Percentiles rank a stretch among this genome's conserved stretches.
Conservation (phyloP, 2,888 invertebrate species). For the Leptodirus hochenwartii region DNA sequence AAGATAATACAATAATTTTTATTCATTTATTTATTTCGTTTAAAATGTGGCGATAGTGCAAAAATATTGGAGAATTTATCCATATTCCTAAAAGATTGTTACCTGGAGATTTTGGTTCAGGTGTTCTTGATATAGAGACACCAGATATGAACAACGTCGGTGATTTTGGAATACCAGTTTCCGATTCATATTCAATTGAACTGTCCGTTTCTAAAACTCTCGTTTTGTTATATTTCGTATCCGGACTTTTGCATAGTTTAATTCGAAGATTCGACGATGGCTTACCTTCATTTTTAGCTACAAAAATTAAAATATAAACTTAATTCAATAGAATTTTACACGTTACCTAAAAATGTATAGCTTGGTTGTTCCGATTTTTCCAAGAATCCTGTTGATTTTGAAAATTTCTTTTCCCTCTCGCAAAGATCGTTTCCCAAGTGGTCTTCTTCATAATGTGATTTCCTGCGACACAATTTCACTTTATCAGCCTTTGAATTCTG, state of each 20-base stretch:
- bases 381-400: conserved; percentile 25
- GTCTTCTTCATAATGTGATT: too few relatives aligned
- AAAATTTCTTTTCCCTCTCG: too few relatives aligned
- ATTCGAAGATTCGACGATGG: conserved; percentile 22
- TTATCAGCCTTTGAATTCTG: conserved; percentile 9
- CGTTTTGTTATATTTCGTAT: conserved; percentile 16
- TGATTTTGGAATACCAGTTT: conserved; percentile 35
- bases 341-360: too few relatives aligned
- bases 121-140: conserved; percentile 35
- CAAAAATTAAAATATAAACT: too few relatives aligned
- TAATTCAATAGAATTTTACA: too few relatives aligned
- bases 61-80: conserved; percentile 7
- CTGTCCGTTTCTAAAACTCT: conserved; percentile 29
- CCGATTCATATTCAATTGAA: conserved; percentile 36
- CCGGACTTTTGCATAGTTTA: conserved; percentile 23
- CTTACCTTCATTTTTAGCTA: conserved; percentile 14
- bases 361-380: conserved; percentile 16
- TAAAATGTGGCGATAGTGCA: too few relatives aligned
- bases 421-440: too few relatives aligned
- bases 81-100: too few relatives aligned
- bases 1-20: too few relatives aligned
- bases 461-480: conserved; percentile 17
- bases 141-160: conserved; percentile 38
- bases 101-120: conserved; percentile 31
- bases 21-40: too few relatives aligned